These are phyloP conservation scores for Coilia nasus DNA, from an alignment of 2,797 vertebrate species.

Conservation along the genomic window DNA sequence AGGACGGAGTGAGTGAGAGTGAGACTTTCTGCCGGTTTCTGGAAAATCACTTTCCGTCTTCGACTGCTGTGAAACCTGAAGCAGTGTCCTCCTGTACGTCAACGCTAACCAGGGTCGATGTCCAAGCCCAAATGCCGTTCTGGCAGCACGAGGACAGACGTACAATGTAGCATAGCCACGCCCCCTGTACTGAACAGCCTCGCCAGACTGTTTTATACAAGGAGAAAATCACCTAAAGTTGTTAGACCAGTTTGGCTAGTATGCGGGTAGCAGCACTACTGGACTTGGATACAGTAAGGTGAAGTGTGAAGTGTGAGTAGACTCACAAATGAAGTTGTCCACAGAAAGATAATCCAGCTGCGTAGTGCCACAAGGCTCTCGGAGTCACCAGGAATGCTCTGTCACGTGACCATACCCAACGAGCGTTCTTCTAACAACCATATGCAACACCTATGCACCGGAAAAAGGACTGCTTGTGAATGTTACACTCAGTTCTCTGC, in stretches of 20 bases:
- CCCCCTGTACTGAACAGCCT: background rate
- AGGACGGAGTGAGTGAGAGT: constrained; percentile 55
- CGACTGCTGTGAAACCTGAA: background rate
- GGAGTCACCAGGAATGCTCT: no score
- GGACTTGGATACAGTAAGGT: no score
- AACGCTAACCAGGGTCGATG: background rate
- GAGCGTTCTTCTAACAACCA: no score
- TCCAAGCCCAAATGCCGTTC: background rate
- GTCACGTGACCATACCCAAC: no score
- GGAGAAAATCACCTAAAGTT: background rate
- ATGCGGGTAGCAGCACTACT: background rate
- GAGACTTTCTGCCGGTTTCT: background rate
- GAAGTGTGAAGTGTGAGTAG: no score
- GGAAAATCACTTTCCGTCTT: background rate
- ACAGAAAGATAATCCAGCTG: no score
- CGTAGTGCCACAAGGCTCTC: no score
- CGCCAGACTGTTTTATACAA: background rate
- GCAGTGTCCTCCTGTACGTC: background rate
- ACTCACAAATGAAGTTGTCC: no score
- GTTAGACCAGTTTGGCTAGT: background rate
- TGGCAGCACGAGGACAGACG: background rate
- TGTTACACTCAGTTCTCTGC: no score
- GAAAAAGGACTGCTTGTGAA: no score
- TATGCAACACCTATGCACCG: no score
- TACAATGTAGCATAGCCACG: background rate